Conservation (phyloP, 2,113 vertebrate species). For the Daboia siamensis region DNA sequence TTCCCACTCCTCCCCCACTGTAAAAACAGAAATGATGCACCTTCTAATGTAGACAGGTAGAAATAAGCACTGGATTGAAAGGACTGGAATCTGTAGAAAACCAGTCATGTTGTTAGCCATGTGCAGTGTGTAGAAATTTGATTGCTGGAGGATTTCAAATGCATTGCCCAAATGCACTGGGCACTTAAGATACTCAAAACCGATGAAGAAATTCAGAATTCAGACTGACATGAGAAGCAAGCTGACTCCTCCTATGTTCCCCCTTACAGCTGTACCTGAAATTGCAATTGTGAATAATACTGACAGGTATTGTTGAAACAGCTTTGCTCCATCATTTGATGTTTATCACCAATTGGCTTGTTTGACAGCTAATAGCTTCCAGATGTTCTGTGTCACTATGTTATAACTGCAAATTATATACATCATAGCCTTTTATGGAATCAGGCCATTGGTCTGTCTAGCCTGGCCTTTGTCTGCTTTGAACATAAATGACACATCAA, state of each 20-base stretch:
- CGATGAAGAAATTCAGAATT: not conserved
- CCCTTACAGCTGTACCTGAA: conserved; percentile 15
- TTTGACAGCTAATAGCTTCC: conserved; percentile 57
- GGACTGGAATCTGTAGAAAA: not conserved
- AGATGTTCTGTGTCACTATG: conserved; percentile 30
- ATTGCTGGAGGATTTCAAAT: not conserved
- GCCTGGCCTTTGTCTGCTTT: not conserved
- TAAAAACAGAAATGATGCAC: not conserved
- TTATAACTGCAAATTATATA: conserved; percentile 39
- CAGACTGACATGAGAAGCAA: not conserved
- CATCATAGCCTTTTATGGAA: not conserved
- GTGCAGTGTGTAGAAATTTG: not conserved
- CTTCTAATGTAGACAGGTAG: not conserved
- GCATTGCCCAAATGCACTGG: not conserved
- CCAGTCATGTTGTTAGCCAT: not conserved
- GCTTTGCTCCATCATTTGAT: conserved; percentile 46
- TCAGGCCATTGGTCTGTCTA: not conserved
- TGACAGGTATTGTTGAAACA: conserved; percentile 46
- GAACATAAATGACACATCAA: not conserved
- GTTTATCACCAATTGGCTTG: conserved; percentile 58
- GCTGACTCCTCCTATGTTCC: conserved; percentile 2
- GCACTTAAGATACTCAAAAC: not conserved
- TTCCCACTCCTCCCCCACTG: not conserved
- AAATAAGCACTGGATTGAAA: not conserved
- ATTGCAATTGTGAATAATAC: conserved; percentile 31